Evolutionary conservation across 2,797 vertebrate genomes (phyloP), one percentile per base, ranked within the genome.

Genomic region (Sebastiscus tertius): DNA sequence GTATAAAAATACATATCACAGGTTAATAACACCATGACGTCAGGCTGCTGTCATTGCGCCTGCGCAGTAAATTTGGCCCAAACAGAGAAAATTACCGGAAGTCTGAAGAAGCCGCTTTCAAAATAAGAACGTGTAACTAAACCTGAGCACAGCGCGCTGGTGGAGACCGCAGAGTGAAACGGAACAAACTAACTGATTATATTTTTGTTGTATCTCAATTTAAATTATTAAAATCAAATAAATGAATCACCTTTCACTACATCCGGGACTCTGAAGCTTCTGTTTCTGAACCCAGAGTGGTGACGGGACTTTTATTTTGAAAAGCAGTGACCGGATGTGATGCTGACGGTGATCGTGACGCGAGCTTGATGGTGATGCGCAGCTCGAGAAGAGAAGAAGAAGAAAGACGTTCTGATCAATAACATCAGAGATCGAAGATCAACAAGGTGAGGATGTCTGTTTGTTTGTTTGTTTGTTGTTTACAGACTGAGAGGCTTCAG

Each of bases 231-330:
- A 6, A 14, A 8, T 22, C 0, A n/a, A 29, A 27, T 58, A 13
- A 16, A 36, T 22, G 6, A 24, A 39, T 64, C 6, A 24, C 11
- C 31, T 6, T 60, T 20, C 1, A 31, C 42, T 18, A 18, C 14
- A 18, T 46, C 14, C 42, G 42, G 14, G 58, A n/a, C 29, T 7
- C 20, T 1, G n/a, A 22, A 16, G 8, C 33, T 60, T 22, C 20
- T 20, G 26, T 29, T 13, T 34, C 8, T 54, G 12, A 52, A 22
- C 2, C 20, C 13, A 9, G 8, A 5, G 5, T 18, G 49, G 20
- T 22, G 12, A 33, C 27, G 8, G 4, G 0, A 20, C 4, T 52
- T 24, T 74, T 92, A 86, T 80, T 87, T 10, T 83, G 81, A 83
- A 88, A 79, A 1, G 4, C 1, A 0, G 1, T 1, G 4, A 2